Conservation (phyloP, 1,140 invertebrate genomes). For the Pachypsylla venusta region DNA sequence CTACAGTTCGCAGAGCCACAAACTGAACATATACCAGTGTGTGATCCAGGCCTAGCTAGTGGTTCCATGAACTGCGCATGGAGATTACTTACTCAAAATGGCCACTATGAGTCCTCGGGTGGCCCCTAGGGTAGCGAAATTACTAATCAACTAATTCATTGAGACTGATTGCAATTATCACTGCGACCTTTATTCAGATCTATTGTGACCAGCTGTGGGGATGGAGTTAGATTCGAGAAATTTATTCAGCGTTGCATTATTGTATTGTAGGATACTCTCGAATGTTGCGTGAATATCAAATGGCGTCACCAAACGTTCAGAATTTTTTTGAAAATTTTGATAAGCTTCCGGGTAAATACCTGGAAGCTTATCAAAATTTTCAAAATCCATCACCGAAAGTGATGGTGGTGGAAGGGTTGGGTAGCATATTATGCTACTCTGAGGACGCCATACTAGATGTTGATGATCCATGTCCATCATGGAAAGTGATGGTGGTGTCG, state of each 20-base stretch:
- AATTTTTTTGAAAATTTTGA: conserved; percentile 49
- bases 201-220: too few relatives aligned
- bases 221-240: conserved; percentile 45
- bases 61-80: background rate
- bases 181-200: too few relatives aligned
- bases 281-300: conserved; percentile 67
- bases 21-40: background rate
- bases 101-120: too few relatives aligned
- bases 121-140: background rate
- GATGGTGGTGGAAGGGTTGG: too few relatives aligned
- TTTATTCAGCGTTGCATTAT: conserved; percentile 33
- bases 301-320: conserved; percentile 53
- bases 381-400: too few relatives aligned
- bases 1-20: background rate
- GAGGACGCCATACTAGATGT: too few relatives aligned
- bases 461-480: too few relatives aligned
- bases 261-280: conserved; percentile 42
- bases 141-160: conserved; percentile 57
- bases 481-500: too few relatives aligned
- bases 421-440: too few relatives aligned
- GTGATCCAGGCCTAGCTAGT: background rate
- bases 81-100: too few relatives aligned
- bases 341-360: conserved; percentile 41
- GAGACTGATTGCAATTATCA: too few relatives aligned
- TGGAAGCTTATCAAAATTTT: too few relatives aligned